Evolutionary conservation across 2,888 invertebrate genomes (phyloP).

Genomic region (Lasioglossum pauxillum): DNA sequence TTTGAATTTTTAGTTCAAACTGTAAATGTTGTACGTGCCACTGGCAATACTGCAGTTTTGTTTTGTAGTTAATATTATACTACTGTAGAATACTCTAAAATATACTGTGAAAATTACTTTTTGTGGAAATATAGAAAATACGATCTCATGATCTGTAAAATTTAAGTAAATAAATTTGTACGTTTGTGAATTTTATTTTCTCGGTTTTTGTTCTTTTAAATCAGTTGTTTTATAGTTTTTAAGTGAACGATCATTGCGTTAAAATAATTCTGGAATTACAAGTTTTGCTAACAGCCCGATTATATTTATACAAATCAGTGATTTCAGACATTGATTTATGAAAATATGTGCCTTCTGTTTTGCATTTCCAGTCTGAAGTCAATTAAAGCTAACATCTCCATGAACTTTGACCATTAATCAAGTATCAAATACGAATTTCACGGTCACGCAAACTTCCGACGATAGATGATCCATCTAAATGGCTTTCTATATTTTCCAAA

Average conservation of each 20-base stretch:
- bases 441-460: not conserved
- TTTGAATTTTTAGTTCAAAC: not conserved
- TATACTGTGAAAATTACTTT: not conserved
- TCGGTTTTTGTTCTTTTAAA: not conserved
- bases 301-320: not conserved
- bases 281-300: not conserved
- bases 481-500: slow-evolving; percentile 1
- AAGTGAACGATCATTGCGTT: not conserved
- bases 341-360: not conserved
- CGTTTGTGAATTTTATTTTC: not conserved
- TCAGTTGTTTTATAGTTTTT: not conserved
- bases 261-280: not conserved
- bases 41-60: no score
- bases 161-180: no score
- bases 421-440: not conserved
- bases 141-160: not conserved
- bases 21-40: not conserved
- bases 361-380: no score
- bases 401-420: not conserved
- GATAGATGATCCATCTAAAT: not conserved
- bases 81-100: no score
- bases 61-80: no score
- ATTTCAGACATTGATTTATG: not conserved
- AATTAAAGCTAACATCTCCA: no score
- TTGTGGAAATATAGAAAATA: not conserved